Conservation (phyloP, 2,797 vertebrate species). For the Oreonectes daqikongensis region DNA sequence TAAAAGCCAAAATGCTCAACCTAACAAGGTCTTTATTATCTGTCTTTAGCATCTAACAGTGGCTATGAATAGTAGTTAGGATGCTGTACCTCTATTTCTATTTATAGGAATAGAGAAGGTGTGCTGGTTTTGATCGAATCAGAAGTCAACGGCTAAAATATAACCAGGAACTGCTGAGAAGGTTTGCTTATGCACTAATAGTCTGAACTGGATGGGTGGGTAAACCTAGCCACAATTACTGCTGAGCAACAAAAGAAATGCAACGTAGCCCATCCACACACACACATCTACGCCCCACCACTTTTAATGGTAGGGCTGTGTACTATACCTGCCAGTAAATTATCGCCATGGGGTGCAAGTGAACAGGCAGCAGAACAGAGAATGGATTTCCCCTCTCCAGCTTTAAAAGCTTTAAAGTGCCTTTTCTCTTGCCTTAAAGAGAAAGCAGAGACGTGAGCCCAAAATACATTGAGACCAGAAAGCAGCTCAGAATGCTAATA, state of each 20-base stretch:
- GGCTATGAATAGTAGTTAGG: background rate
- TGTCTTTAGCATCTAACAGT: background rate
- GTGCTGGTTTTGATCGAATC: constrained; percentile 21
- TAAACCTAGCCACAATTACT: constrained; percentile 23
- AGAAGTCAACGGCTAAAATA: constrained; percentile 1
- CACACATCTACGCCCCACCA: constrained; percentile 18
- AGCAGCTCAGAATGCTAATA: constrained; percentile 47
- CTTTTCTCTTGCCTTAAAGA: constrained; percentile 56
- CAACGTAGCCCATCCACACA: constrained; percentile 7
- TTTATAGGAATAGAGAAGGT: constrained; percentile 1
- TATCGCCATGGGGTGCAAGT: constrained; percentile 59
- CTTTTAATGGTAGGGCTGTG: constrained; percentile 63
- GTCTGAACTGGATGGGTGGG: constrained; percentile 19
- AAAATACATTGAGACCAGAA: constrained; percentile 40
- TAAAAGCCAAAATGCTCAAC: background rate
- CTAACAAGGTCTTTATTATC: background rate
- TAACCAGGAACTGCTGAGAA: constrained; percentile 28
- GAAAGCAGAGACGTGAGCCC: constrained; percentile 48
- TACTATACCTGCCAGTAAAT: constrained; percentile 71
- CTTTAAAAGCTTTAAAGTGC: constrained; percentile 63
- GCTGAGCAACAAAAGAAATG: constrained; percentile 28
- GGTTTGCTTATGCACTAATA: constrained; percentile 22
- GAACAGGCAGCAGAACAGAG: constrained; percentile 68
- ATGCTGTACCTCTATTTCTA: background rate
- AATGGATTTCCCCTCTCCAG: constrained; percentile 73